Percentiles rank a stretch among this genome's conserved stretches.
Conservation (phyloP, 2,888 invertebrate species). For the Anticlea derivata region DNA sequence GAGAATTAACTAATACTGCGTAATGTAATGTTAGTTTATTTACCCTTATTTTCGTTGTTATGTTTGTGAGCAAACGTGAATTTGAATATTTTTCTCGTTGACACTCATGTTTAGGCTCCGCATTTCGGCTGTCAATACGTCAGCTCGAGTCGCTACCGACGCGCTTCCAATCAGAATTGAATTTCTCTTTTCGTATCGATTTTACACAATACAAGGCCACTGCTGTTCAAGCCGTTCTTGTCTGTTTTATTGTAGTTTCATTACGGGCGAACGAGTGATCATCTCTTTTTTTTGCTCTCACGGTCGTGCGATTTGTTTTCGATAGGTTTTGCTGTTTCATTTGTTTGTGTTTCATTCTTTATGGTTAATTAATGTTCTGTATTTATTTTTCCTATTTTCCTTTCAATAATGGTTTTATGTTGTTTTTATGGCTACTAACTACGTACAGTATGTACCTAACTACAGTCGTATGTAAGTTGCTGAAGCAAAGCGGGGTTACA, state of each 20-base stretch:
- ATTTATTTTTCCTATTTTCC: not conserved
- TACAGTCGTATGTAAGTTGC: too few species aligned
- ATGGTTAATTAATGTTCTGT: slow-evolving; percentile 3
- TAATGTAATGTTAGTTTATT: not conserved
- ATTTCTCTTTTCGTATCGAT: slow-evolving; percentile 40
- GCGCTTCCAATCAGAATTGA: slow-evolving; percentile 43
- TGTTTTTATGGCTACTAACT: too few species aligned
- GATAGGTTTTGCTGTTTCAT: slow-evolving; percentile 21
- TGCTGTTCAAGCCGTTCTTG: slow-evolving; percentile 26
- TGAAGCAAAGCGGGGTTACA: too few species aligned
- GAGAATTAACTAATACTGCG: not conserved
- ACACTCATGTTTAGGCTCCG: slow-evolving; percentile 22
- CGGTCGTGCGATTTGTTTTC: slow-evolving; percentile 20
- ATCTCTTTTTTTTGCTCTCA: slow-evolving; percentile 26
- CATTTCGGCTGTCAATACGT: slow-evolving; percentile 45
- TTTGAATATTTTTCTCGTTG: slow-evolving; percentile 24
- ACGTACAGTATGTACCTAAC: too few species aligned
- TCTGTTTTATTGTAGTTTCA: slow-evolving; percentile 32
- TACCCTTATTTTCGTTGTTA: slow-evolving; percentile 22
- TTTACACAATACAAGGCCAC: slow-evolving; percentile 32
- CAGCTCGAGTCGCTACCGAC: slow-evolving; percentile 39
- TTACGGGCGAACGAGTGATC: slow-evolving; percentile 29
- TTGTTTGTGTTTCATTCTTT: slow-evolving; percentile 6
- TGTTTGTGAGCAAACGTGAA: slow-evolving; percentile 17
- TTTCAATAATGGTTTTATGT: too few species aligned